Conservation (phyloP, 2,113 vertebrate genomes). For the Mesitornis unicolor region DNA sequence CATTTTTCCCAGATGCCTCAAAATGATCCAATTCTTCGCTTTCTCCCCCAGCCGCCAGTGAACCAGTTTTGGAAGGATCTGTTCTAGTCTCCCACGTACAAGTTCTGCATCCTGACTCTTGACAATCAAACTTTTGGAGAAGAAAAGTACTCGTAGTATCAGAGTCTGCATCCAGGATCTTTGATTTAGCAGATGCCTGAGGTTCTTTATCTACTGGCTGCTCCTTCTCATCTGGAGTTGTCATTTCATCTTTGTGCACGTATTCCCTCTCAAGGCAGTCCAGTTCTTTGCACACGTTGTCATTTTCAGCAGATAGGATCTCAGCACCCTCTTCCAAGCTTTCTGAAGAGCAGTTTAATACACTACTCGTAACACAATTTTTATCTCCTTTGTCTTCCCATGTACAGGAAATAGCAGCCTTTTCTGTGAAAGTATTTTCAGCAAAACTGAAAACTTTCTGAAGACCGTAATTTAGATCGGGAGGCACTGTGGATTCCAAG, state of each 20-base stretch:
- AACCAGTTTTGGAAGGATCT: slow-evolving; percentile 7
- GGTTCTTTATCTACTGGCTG: background rate
- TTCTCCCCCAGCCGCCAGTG: background rate
- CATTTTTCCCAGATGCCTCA: background rate
- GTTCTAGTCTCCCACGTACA: background rate
- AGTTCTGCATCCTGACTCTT: slow-evolving; percentile 7
- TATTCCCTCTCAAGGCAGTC: background rate
- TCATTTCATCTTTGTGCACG: background rate
- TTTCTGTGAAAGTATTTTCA: background rate
- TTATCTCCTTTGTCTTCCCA: background rate
- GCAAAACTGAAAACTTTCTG: background rate
- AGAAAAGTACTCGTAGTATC: background rate
- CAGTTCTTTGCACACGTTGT: background rate
- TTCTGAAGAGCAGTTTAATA: background rate
- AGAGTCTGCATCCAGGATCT: background rate
- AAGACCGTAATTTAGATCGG: background rate
- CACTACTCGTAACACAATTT: background rate
- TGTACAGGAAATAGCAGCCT: background rate
- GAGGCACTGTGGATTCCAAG: background rate
- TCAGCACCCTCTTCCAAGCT: background rate
- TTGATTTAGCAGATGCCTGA: background rate
- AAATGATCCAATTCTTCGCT: background rate
- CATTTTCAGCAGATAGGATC: background rate
- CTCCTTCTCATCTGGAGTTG: background rate
- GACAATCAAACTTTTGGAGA: background rate